Conservation (phyloP, 2,888 invertebrate genomes). For the Eristalis pertinax region DNA sequence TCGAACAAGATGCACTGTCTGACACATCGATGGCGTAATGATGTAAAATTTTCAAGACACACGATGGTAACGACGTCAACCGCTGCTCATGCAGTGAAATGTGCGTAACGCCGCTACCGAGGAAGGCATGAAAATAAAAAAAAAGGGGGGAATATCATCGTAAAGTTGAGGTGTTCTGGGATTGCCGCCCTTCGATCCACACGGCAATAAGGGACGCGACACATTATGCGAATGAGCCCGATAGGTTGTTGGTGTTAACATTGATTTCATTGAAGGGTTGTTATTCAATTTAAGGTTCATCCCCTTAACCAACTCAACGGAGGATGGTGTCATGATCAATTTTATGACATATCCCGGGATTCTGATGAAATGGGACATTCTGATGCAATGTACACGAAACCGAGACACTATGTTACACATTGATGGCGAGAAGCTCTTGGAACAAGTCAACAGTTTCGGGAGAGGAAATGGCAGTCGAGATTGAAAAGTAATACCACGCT, state of each 20-base stretch:
- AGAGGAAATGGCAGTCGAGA: background rate
- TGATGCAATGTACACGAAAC: background rate
- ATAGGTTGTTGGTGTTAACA: background rate
- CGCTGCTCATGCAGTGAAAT: conserved; percentile 14
- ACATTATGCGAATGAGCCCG: background rate
- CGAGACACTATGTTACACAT: background rate
- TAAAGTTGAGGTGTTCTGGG: conserved; percentile 27
- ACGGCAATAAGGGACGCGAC: background rate
- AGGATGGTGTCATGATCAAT: background rate
- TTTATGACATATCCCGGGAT: background rate
- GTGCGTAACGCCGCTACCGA: conserved; percentile 19
- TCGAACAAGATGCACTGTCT: conserved; percentile 39
- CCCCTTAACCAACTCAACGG: background rate
- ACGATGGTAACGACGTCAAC: conserved; percentile 40
- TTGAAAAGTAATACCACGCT: background rate
- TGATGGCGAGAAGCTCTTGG: background rate
- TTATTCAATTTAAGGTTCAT: background rate
- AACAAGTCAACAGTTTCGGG: background rate
- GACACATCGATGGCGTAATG: conserved; percentile 24
- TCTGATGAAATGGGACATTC: background rate
- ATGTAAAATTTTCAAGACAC: conserved; percentile 32
- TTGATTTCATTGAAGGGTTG: background rate
- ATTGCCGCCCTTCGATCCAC: background rate
- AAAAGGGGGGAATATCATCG: background rate
- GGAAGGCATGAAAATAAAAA: background rate